Evolutionary conservation across 2,888 invertebrate genomes (phyloP).

Genomic region (Xanthia icteritia): DNA sequence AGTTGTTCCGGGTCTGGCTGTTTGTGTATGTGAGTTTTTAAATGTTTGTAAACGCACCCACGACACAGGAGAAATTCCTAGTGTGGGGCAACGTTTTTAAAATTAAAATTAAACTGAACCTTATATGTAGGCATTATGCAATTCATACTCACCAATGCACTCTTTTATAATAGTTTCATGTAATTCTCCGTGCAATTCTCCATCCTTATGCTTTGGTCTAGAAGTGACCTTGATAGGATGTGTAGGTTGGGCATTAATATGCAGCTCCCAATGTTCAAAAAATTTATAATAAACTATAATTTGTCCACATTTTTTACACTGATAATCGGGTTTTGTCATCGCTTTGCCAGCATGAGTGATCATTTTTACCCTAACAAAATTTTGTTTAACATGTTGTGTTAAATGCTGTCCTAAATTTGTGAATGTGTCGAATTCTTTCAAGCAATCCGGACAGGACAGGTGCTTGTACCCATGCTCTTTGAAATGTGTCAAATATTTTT

Average conservation of each 20-base stretch:
- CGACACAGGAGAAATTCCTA: too few relatives aligned
- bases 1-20: too few relatives aligned
- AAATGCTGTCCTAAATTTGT: constrained; percentile 59
- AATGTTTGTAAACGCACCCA: too few relatives aligned
- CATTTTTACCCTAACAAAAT: constrained; percentile 46
- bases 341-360: constrained; percentile 14
- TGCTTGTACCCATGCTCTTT: constrained; percentile 52
- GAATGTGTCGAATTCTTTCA: fast-evolving
- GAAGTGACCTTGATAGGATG: fast-evolving
- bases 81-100: too few relatives aligned
- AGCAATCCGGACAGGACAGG: constrained; percentile 70
- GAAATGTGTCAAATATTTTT: constrained; percentile 70
- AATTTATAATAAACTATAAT: constrained; percentile 8
- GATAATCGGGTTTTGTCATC: constrained; percentile 1
- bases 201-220: fast-evolving
- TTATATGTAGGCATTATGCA: too few relatives aligned
- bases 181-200: constrained; percentile 14
- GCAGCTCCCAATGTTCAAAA: constrained; percentile 77
- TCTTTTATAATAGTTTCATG: constrained; percentile 25
- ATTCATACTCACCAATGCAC: constrained; percentile 32
- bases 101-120: too few relatives aligned
- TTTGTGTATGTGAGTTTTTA: too few relatives aligned
- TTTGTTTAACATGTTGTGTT: constrained; percentile 61
- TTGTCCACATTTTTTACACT: constrained; percentile 67
- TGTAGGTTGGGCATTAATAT: constrained; percentile 50